Base-by-base conservation (phyloP, 1,140 invertebrate species). In the Drosophila bifasciata region DNA sequence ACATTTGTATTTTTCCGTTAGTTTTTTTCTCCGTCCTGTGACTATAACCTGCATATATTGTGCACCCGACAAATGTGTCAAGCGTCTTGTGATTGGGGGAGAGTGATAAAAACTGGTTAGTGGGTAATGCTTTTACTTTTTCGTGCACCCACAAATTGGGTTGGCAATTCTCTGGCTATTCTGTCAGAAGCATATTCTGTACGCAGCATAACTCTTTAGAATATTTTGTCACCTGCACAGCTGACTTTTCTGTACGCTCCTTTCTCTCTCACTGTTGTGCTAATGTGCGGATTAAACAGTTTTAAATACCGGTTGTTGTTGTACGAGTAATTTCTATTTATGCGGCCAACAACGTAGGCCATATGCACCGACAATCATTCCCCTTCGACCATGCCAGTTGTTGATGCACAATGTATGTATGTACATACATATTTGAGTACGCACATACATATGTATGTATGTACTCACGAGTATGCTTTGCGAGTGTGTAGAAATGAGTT, bases 231-330 rank as follows among this genome's bases (percentile, higher is more conserved):
- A 43, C 41, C 25, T 51, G 58, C 17, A 7, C 23, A 11, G 21
- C 17, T 25, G 17, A 45, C 40, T 56, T 56, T 41, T 59, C 45
- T 15, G 32, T 44, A 8, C 36, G 21, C 40, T 21, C 49, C 13
- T 4, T n/a, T n/a, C 4, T 36, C 32, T 19, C 5, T 50, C 21
- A 17, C 36, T 19, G 25, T 57, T 44, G 63, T 77, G 60, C 28
- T 76, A 66, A 59, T 76, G 73, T 64, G 46, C 23, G 73, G 28
- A 70, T 57, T 64, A 57, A 76, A 77, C 77, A 49, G 73, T 75
- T 81, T 75, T 71, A 68, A 78, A 86, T 86, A 81, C 81, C 55
- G 64, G 77, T 86, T 86, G 58, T 60, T 55, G 67, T 80, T 86
- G 74, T 74, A 1, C 32, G 11, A 36, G 32, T 13, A 74, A 77